phyloP scores from a whole-genome alignment of 64 coral and sea anemone species.

The Trachythela sp. region DNA sequence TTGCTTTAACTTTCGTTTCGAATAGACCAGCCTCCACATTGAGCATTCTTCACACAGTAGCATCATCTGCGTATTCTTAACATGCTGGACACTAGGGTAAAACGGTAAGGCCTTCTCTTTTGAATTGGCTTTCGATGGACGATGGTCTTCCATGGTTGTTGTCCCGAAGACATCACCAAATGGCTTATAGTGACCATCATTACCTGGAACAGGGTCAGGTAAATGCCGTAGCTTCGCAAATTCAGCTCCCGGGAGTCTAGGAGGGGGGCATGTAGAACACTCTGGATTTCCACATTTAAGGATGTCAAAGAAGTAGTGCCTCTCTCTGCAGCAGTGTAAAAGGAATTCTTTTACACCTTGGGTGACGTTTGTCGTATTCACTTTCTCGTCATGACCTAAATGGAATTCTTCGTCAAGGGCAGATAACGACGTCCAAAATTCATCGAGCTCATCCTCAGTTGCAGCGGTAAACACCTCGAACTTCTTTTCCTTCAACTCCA shows the following conservation, averaged over 20 bases:
- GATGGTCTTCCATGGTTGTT: not conserved
- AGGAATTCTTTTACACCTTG: constrained; percentile 22
- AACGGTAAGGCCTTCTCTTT: not conserved
- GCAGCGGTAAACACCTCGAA: not conserved
- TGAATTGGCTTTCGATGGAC: constrained; percentile 1
- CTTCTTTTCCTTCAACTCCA: constrained; percentile 24
- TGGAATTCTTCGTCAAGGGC: constrained; percentile 20
- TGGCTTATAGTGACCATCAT: constrained; percentile 21
- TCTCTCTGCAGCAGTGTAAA: constrained; percentile 17
- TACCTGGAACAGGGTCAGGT: not conserved
- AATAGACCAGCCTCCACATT: constrained; percentile 17
- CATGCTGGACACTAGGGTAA: not conserved
- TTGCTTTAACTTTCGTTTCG: not conserved
- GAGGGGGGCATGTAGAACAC: not conserved
- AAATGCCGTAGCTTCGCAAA: not conserved
- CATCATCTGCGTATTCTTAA: constrained; percentile 9
- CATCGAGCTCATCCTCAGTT: not conserved
- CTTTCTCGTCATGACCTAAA: not conserved
- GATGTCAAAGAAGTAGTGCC: constrained; percentile 26
- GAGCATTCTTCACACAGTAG: constrained; percentile 14
- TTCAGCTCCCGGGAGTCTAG: constrained; percentile 13
- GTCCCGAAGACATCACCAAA: constrained; percentile 1
- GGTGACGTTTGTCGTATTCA: not conserved
- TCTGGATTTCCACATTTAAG: constrained; percentile 13
- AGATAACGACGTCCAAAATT: constrained; percentile 16